A percentile compares a stretch with the other conserved stretches of the same genome.
phyloP scores from a whole-genome alignment of 2,888 invertebrate genomes.

The Drosophila mulleri region DNA sequence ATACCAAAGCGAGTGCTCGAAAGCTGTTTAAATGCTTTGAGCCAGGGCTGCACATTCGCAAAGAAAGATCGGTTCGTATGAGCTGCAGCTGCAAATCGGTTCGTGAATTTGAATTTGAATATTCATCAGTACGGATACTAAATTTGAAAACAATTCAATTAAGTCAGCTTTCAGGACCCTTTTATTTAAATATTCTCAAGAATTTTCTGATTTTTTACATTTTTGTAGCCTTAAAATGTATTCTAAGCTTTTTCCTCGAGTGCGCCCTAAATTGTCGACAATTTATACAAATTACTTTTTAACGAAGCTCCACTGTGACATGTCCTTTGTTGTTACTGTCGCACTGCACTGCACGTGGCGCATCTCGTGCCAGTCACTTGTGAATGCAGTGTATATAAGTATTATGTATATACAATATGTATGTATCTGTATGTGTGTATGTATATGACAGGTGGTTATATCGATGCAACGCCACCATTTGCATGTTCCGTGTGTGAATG shows the following conservation, averaged over 20 bases:
- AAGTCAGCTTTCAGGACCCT: no score
- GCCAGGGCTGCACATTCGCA: neutral
- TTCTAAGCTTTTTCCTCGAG: neutral
- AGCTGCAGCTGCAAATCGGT: neutral
- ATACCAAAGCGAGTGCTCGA: no score
- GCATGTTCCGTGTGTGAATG: constrained; percentile 33
- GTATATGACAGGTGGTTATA: constrained; percentile 75
- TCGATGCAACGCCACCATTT: constrained; percentile 62
- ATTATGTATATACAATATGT: neutral
- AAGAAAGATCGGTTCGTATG: neutral
- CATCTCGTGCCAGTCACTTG: constrained; percentile 27
- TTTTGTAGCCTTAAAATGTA: neutral
- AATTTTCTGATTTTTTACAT: neutral
- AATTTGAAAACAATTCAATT: neutral
- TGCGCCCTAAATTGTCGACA: neutral
- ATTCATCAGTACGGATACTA: neutral
- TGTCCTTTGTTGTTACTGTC: constrained; percentile 28
- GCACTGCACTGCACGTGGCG: constrained; percentile 22
- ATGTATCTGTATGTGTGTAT: neutral
- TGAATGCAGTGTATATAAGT: constrained; percentile 1
- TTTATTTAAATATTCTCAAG: neutral
- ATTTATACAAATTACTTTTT: constrained; percentile 9
- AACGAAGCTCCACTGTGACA: constrained; percentile 35
- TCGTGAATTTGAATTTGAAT: neutral
- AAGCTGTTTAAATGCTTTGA: neutral